Evolutionary conservation across 2,797 vertebrate genomes (phyloP), one percentile per base, ranked within the genome.

Genomic region (Botia kubotai): DNA sequence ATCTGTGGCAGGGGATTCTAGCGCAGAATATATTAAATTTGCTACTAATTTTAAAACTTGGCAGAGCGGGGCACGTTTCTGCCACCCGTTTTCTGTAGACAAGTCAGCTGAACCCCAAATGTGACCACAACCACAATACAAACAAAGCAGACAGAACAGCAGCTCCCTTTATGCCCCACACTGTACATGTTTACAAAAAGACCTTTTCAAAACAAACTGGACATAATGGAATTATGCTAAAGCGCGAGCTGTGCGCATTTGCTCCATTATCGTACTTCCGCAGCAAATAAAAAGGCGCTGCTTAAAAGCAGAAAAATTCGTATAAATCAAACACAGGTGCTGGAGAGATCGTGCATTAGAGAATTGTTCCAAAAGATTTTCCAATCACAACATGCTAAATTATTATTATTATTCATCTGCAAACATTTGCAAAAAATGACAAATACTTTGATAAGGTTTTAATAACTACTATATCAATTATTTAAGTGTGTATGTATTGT

Each of bases 31-130:
- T 93, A 94, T 90, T 88, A 95, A 96, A 96, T 97, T 97, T 97
- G 96, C 96, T 97, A 91, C 96, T 95, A 96, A 98, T 97, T 98
- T 97, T 94, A 94, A 87, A 90, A 89, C 94, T 94, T 95, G 95
- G 95, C 94, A 90, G 90, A 89, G 90, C 85, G 77, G 92, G 93
- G 94, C 91, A 90, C 87, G 87, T 90, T 92, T 91, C 93, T 94
- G 93, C 94, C 93, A 94, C 91, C 88, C 89, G 94, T 88, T n/a
- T 68, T 89, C 91, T 93, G 91, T 90, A 94, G 89, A 91, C 93
- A 80, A 87, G 92, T 90, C 89, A 83, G 3, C 91, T 94, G 90
- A 89, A 89, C 91, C 93, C 89, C 90, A 33, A 91, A 92, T 91
- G 89, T 78, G 89, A 95, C 96, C 94, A 93, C 92, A 93, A 91